phyloP scores from a whole-genome alignment of 2,113 vertebrate species.

The Pyrgilauda ruficollis region DNA sequence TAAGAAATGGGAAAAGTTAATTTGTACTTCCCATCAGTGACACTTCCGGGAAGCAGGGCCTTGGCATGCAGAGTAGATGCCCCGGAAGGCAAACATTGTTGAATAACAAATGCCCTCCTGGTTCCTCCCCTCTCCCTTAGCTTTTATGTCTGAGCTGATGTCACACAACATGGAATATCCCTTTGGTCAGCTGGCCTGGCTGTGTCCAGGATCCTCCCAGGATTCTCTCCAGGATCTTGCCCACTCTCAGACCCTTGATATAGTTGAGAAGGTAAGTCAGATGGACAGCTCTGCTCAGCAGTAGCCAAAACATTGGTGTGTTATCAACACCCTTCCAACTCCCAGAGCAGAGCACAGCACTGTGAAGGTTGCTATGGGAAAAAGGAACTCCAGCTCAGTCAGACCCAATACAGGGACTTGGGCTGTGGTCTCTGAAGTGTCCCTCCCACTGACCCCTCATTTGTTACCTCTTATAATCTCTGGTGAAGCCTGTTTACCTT shows the following conservation, averaged over 20 bases:
- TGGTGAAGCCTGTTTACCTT: background rate
- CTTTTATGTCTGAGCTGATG: background rate
- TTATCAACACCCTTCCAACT: background rate
- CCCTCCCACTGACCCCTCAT: background rate
- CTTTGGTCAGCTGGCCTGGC: background rate
- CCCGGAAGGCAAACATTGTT: background rate
- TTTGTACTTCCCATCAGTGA: fast-evolving
- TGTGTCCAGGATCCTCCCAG: no score
- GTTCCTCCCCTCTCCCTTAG: background rate
- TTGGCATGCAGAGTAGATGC: background rate
- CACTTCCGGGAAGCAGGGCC: no score
- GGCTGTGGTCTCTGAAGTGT: background rate
- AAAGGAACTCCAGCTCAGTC: background rate
- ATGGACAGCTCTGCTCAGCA: fast-evolving
- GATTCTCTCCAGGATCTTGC: background rate
- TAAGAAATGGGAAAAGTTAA: background rate
- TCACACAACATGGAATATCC: background rate
- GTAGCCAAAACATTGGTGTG: background rate
- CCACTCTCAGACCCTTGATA: background rate
- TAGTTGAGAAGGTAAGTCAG: background rate
- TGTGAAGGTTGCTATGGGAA: background rate
- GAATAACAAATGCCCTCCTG: fast-evolving
- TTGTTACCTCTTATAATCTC: background rate
- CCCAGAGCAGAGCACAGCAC: background rate
- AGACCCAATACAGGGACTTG: background rate